Evolutionary conservation across 2,888 invertebrate genomes (phyloP), one percentile per base, ranked within the genome.

Genomic region (Amphipyra berbera): DNA sequence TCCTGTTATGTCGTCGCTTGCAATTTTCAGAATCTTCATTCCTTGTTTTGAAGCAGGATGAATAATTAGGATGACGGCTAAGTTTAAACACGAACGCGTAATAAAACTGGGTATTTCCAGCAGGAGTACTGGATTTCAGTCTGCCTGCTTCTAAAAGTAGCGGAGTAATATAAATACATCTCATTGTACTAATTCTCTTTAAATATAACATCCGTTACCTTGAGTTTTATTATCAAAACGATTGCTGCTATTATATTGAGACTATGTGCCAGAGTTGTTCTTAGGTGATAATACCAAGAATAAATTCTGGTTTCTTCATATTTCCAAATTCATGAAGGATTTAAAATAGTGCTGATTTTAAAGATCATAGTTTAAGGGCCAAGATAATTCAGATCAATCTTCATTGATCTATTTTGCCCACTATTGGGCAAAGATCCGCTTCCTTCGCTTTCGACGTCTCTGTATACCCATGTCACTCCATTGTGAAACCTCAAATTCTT

Each of bases 11-110:
- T 49, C 38, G 45, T 50, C 37, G 14, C 12, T 48, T 35, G 38
- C 12, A 42, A 44, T 58, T 48, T 45, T 42, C 15, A 50, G 38
- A 37, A 37, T 30, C 37, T 14, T 52, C 8, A 48, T 49, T 49
- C 27, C 37, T 37, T 47, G 30, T 57, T 70, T 57, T 52, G 2
- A 14, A 54, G 41, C 67, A 50, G 27, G 33, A 30, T 68, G 62
- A 53, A 54, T 71, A 62, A 68, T 67, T 61, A 41, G 38, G 12
- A 48, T 47, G 55, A 30, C n/a, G 12, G 50, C 73, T 58, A 54
- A 44, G 46, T 61, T 66, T 66, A 5, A 9, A 33, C 6, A 15
- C 37, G 35, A 21, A 42, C 6, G 9, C 12, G 33, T n/a, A 44
- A 59, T 65, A 52, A 56, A 71, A 55, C 21, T 30, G 13, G 30